Evolutionary conservation across 2,113 vertebrate genomes (phyloP), one percentile per base, ranked within the genome.

Genomic region (Isurus oxyrinchus): DNA sequence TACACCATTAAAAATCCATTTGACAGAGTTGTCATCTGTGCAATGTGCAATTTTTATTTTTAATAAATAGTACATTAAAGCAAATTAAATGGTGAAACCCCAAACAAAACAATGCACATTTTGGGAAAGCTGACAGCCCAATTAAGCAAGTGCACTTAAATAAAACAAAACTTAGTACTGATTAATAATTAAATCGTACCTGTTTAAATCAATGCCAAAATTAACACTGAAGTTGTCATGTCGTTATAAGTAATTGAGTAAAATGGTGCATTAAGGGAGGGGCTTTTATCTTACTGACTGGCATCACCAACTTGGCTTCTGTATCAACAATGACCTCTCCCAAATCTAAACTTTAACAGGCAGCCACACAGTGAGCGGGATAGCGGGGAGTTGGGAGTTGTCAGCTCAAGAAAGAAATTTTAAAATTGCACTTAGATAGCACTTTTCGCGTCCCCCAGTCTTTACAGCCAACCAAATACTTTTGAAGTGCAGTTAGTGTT

Each of bases 1-100:
- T 94, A 94, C 59, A 63, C 35, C 59, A 63, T 63, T 40, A 23
- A 63, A 94, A 40, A 66, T 61, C 90, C n/a, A 61, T 94, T 94
- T 94, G 59, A 94, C 87, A 27, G 0, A 61, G 90, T 94, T 57
- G 61, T 23, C n/a, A 19, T 63, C 90, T 66, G 35, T 23, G n/a
- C 59, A 94, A 94, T 35, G n/a, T 21, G 59, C 59, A 40, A 94
- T 94, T 93, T 93, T 59, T 63, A 40, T 63, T 93, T 59, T 94
- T 94, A 94, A 94, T 63, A 63, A 94, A 94, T 40, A 40, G 19
- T 19, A 94, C 59, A 94, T 40, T 94, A 40, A 94, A 94, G 59
- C 61, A 5, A 63, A 63, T 94, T 94, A 63, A 94, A 94, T 31
- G 2, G 59, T 40, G 40, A 19, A 63, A 66, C 23, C 90, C 57